phyloP scores from a whole-genome alignment of 2,888 invertebrate species.

The Siphlonurus alternatus region DNA sequence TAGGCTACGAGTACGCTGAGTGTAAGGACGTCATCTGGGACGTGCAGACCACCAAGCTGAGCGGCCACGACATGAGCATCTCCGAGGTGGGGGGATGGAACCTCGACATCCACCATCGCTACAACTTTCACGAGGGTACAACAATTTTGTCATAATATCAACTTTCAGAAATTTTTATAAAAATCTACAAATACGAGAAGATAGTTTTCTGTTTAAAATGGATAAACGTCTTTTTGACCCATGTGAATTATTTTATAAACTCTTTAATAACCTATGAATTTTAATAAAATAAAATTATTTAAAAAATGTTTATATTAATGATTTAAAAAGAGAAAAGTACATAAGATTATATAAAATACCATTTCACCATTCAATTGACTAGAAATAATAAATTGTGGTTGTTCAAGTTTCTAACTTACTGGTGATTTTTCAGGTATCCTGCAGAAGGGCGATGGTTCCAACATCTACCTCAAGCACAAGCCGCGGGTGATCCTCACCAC shows the following conservation, averaged over 20 bases:
- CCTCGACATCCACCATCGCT: constrained; percentile 91
- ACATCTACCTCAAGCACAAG: constrained; percentile 84
- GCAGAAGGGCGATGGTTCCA: constrained; percentile 94
- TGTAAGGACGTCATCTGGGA: constrained; percentile 93
- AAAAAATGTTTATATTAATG: too few species aligned
- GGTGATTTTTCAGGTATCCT: constrained; percentile 50
- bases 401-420: not conserved
- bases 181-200: not conserved
- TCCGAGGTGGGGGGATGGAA: constrained; percentile 98
- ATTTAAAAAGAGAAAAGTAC: too few species aligned
- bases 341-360: not conserved
- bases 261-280: not conserved
- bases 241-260: not conserved
- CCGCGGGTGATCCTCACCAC: constrained; percentile 79
- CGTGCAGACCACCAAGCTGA: constrained; percentile 83
- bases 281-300: not conserved
- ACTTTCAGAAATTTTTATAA: not conserved
- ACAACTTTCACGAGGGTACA: constrained; percentile 93
- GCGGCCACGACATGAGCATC: constrained; percentile 92
- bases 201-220: not conserved
- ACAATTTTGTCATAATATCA: not conserved
- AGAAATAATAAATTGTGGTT: not conserved
- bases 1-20: constrained; percentile 89
- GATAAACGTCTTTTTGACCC: too few species aligned
- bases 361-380: not conserved